Evolutionary conservation across 2,888 invertebrate species (phyloP), one percentile per base, ranked within the genome.

Genomic region (Luperina nickerlii): DNA sequence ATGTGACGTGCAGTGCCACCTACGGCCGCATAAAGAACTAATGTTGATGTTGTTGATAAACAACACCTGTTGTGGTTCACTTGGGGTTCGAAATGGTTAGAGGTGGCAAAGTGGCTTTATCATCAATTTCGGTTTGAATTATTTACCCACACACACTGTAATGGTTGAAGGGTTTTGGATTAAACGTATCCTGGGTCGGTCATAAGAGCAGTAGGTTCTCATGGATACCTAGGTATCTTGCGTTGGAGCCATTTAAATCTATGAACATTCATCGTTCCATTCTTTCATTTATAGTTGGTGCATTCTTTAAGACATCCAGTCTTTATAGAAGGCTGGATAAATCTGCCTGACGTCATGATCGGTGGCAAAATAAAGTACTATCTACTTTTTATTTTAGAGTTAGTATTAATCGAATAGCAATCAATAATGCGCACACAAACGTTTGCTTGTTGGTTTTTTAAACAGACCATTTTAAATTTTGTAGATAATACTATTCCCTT

Each of bases 51-150:
- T 82, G 54, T 85, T 84, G 91, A 92, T 91, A 91, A 90, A 76
- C 69, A 83, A 83, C 93, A 94, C 93, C 93, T 94, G 93, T 93
- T 89, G 89, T 67, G 89, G 89, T 92, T 89, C 86, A 32, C 74
- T 57, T 63, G 60, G 89, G 74, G 24, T 51, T 82, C 11, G 0
- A 11, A 72, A 84, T 27, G 0, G 45, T 11, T 88, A 92, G 93
- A 93, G 66, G 32, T 48, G 89, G 81, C 85, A 27, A 11, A 42
- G 18, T 27, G 27, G 27, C 20, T 18, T 68, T 68, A 42, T 24
- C 4, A 27, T 68, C 8, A 45, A 9, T 73, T 45, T 18, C 2
- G 5, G 11, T 15, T 66, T 63, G 7, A 62, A 42, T 71, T 18
- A 6, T 60, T n/a, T 15, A 66, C 20, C 11, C 65, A 9, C 11